phyloP scores from a whole-genome alignment of 2,888 invertebrate species.

The Zhuqinia jingwanae region DNA sequence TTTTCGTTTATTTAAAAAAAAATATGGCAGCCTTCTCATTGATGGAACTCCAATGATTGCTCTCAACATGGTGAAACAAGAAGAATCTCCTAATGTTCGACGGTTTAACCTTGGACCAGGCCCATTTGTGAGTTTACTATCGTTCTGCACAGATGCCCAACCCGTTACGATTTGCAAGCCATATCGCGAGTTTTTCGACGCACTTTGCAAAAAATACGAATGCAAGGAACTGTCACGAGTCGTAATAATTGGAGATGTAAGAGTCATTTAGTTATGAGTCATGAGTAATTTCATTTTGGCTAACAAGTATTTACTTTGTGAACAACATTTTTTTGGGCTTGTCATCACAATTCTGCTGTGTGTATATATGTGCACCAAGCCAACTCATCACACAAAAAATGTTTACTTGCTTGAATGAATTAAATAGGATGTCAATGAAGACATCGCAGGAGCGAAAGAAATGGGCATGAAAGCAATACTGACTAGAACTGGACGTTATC shows the following conservation, averaged over 20 bases:
- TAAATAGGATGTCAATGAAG: conserved; percentile 58
- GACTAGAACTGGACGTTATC: conserved; percentile 64
- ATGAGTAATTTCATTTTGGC: no score
- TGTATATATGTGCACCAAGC: no score
- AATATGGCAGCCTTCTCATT: conserved; percentile 56
- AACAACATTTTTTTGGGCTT: no score
- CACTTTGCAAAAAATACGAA: conserved; percentile 29
- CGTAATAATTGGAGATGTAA: conserved; percentile 70
- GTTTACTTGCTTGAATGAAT: neutral
- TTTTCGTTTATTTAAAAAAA: no score
- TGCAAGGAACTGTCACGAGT: conserved; percentile 35
- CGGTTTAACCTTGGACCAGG: conserved; percentile 48
- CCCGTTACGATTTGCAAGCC: conserved; percentile 59
- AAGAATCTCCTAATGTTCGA: conserved; percentile 22
- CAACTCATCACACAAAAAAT: no score
- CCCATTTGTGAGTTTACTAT: conserved; percentile 48
- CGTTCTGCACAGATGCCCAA: conserved; percentile 56
- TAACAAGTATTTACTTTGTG: no score
- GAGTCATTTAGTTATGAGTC: neutral
- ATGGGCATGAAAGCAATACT: conserved; percentile 63
- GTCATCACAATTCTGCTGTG: no score
- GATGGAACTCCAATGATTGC: conserved; percentile 57
- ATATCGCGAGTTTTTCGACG: conserved; percentile 41
- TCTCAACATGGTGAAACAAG: conserved; percentile 41
- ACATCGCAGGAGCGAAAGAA: conserved; percentile 54